phyloP scores from a whole-genome alignment of 1,140 invertebrate genomes.

The Neotoxoptera formosana region DNA sequence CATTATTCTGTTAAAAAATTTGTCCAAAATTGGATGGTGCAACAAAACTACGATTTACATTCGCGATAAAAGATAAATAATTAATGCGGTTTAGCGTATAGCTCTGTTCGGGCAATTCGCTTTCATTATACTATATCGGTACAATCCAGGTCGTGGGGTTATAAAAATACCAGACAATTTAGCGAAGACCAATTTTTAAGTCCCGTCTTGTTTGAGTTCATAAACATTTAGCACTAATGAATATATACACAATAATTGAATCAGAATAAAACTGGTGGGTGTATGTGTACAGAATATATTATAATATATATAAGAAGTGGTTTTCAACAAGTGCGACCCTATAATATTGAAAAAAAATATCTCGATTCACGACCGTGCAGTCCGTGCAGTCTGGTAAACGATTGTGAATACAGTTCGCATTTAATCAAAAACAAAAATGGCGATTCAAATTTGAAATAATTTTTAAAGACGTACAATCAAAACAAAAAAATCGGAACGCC shows the following conservation, averaged over 20 bases:
- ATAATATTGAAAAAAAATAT: not conserved
- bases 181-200: not conserved
- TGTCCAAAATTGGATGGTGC: not conserved
- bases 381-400: not conserved
- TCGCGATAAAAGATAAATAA: not conserved
- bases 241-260: not conserved
- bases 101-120: not conserved
- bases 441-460: not conserved
- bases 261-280: not conserved
- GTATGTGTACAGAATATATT: not conserved
- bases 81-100: not conserved
- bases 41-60: not conserved
- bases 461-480: not conserved
- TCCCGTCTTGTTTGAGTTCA: not conserved
- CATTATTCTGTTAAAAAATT: not conserved
- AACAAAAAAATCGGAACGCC: not conserved
- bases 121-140: not conserved
- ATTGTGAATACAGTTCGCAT: not conserved
- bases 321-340: not conserved
- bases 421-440: not conserved
- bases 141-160: not conserved
- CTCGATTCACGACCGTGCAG: not conserved
- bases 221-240: not conserved
- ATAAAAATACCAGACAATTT: not conserved
- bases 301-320: not conserved